Evolutionary conservation across 2,113 vertebrate genomes (phyloP), one percentile per base, ranked within the genome.

Genomic region (Pica pica): DNA sequence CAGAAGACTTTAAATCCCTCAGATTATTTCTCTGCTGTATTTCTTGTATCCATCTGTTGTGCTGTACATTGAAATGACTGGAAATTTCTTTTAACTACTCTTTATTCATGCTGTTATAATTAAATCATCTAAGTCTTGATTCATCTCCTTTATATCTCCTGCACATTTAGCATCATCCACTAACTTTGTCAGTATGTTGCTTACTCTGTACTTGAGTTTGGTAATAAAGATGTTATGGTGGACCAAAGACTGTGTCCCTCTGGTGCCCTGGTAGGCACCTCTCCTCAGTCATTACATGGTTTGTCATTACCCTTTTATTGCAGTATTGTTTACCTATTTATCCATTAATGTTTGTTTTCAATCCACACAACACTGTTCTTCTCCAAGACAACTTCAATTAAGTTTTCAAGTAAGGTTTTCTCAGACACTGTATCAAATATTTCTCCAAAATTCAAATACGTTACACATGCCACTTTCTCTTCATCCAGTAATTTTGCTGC

Each of bases 291-390:
- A 71, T 83, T 86, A 53, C 22, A 26, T 88, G 47, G 49, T 71
- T 94, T 87, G 46, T 84, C 60, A 71, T 75, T 93, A 64, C 10
- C 22, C 56, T 87, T 88, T 86, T 64, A 76, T 26, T 90, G 56
- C 56, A 71, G 47, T 46, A 31, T 64, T 92, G 41, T 92, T 96
- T 89, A 93, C 56, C 9, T 83, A 49, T 92, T 95, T 92, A 92
- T 83, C 59, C 33, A 53, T 65, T 92, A 81, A 94, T 60, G 16
- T 76, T 93, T 96, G 49, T 86, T 96, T 94, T 94, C 76, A 87
- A 81, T 81, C 41, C 69, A 50, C 41, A 65, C 53, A 87, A 71
- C 42, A 88, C 41, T 7, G 5, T 81, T 84, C 52, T 93, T 93
- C 67, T 90, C 71, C 42, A 89, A 71, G 64, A 28, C 26, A 82